phyloP scores from a whole-genome alignment of 2,797 vertebrate species.

The Heteromormyrus szaboi region DNA sequence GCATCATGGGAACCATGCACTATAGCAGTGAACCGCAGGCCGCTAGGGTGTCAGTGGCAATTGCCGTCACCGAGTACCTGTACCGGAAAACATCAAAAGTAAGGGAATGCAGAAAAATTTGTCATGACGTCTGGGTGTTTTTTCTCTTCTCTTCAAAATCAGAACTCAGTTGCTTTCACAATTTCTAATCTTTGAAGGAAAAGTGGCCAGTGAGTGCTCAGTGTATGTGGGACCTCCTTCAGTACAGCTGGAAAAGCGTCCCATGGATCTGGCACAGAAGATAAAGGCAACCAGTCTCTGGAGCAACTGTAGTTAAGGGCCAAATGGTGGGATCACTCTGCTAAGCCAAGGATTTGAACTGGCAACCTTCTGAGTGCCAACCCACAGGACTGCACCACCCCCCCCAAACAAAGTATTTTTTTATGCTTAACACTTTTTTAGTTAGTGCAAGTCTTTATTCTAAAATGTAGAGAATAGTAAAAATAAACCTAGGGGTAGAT shows the following conservation, averaged over 20 bases:
- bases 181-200: neutral
- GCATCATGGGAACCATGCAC: constrained; percentile 51
- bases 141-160: neutral
- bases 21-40: constrained; percentile 35
- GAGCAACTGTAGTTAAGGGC: neutral
- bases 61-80: constrained; percentile 65
- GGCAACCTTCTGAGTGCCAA: neutral
- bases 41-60: constrained; percentile 46
- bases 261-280: neutral
- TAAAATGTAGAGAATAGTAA: neutral
- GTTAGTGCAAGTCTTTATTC: neutral
- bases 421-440: neutral
- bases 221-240: neutral
- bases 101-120: neutral
- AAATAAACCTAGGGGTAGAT: neutral
- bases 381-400: neutral
- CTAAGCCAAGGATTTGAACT: neutral
- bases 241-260: neutral
- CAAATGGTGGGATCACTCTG: neutral
- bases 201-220: neutral
- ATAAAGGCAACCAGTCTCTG: neutral
- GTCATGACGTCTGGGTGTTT: neutral
- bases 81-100: constrained; percentile 31
- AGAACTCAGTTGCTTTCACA: neutral
- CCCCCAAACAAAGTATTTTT: neutral